Base-by-base conservation (phyloP, 2,113 vertebrate genomes). In the Glareola pratincola region DNA sequence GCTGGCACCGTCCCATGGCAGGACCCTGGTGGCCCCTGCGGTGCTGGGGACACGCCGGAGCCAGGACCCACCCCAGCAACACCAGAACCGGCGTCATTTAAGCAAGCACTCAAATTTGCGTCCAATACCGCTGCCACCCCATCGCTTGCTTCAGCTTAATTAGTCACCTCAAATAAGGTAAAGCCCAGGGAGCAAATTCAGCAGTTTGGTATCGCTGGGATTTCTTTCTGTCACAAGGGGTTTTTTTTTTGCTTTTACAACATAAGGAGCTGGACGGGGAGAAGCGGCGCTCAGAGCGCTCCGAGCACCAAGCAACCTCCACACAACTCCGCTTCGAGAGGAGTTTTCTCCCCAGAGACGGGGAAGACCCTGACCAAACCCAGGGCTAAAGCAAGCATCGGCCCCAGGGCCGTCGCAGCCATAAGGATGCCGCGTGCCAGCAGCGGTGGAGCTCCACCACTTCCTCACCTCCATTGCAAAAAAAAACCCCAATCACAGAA, bases 1-100 rank as follows among this genome's bases (percentile, higher is more conserved):
- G 59, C 54, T 24, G 68, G 18, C 85, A 13, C 19, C 16, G 60
- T 27, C 64, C 66, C 32, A 0, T 1, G 20, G 43, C 64, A 34
- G 26, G 63, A 37, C 26, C 36, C 16, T 0, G 1, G 36, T 12
- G 60, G 68, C 22, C 36, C 30, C 47, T 1, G 14, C 0, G 1
- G 36, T 6, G 59, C 91, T 62, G 88, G 50, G n/a, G 50, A 57
- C 67, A 57, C 13, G 9, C 30, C 7, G 13, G 47, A 45, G 63
- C 63, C 78, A 37, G 64, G 36, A 81, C 36, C 29, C 78, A 17
- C 1, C 1, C 1, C 22, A 34, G 29, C 10, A 60, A 13, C 10
- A 5, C 30, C 32, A 41, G 29, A n/a, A 48, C 0, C 5, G 5
- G 17, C 21, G 27, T 2, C 32, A 36, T 7, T 66, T n/a, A 41